These are phyloP conservation scores for Ceratosolen solmsi DNA, from an alignment of 1,140 invertebrate genomes.

Conservation along the genomic window DNA sequence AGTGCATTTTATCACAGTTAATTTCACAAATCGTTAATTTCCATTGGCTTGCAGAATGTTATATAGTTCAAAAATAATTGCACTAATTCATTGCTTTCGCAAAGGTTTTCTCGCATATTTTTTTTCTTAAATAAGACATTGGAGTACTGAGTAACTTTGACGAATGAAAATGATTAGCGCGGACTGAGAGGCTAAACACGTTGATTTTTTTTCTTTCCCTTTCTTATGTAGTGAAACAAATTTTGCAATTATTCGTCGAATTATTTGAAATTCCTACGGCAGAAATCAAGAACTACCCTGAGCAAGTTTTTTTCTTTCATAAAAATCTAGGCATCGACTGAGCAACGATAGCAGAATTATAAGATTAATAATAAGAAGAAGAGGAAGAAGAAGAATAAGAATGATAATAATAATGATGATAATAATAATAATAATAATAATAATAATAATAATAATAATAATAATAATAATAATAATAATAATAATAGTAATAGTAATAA, in stretches of 20 bases:
- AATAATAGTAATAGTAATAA: too few relatives aligned
- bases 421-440: too few relatives aligned
- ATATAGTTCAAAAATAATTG: constrained; percentile 40
- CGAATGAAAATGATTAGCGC: constrained; percentile 9
- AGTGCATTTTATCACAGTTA: constrained; percentile 51
- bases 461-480: too few relatives aligned
- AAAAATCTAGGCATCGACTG: constrained; percentile 20
- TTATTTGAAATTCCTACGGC: background rate
- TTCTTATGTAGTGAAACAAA: background rate
- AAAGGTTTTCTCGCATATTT: background rate
- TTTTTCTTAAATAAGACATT: background rate
- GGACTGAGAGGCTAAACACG: constrained; percentile 7
- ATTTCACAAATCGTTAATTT: constrained; percentile 38
- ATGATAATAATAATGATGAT: too few relatives aligned
- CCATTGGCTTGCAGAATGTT: constrained; percentile 18
- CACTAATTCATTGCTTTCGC: constrained; percentile 45
- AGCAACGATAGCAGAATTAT: background rate
- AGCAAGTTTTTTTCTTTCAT: constrained; percentile 9
- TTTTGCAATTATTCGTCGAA: constrained; percentile 1
- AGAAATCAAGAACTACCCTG: constrained; percentile 8
- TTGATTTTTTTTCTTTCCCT: too few relatives aligned
- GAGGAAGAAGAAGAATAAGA: too few relatives aligned
- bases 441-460: too few relatives aligned
- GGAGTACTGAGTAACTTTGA: background rate
- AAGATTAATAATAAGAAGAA: background rate